These are phyloP conservation scores for Poecilia latipinna DNA, from an alignment of 2,113 vertebrate genomes.

Conservation along the genomic window DNA sequence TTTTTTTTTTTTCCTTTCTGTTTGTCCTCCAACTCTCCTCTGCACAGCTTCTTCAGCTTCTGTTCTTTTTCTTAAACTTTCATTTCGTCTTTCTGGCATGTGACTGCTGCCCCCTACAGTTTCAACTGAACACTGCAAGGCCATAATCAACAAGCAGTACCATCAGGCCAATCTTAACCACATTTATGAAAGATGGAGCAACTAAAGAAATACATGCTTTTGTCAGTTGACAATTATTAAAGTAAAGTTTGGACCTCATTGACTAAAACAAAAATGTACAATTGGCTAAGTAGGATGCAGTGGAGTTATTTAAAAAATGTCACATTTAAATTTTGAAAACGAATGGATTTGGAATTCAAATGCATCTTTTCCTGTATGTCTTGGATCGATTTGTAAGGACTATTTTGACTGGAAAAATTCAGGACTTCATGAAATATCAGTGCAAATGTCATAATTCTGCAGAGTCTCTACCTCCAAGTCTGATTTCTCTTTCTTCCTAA, in stretches of 20 bases:
- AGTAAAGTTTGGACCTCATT: neutral
- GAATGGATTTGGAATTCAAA: neutral
- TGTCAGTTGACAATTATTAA: neutral
- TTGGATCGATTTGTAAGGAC: neutral
- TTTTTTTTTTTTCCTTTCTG: neutral
- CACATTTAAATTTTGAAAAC: neutral
- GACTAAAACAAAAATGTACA: neutral
- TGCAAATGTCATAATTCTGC: neutral
- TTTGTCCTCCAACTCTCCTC: neutral
- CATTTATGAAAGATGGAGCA: neutral
- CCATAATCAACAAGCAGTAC: neutral
- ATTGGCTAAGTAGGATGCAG: neutral
- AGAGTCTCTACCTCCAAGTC: neutral
- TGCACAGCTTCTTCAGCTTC: neutral
- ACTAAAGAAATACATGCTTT: neutral
- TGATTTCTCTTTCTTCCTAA: too few relatives aligned
- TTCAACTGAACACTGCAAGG: neutral
- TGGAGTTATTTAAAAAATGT: neutral
- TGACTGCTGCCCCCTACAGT: conserved; percentile 84
- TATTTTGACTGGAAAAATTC: neutral
- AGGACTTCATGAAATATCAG: neutral
- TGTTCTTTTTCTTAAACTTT: neutral
- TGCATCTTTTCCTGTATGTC: neutral
- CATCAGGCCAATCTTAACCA: neutral
- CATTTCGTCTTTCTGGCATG: neutral